Evolutionary conservation across 1,140 invertebrate genomes (phyloP).

Genomic region (Rhopalosiphum padi): DNA sequence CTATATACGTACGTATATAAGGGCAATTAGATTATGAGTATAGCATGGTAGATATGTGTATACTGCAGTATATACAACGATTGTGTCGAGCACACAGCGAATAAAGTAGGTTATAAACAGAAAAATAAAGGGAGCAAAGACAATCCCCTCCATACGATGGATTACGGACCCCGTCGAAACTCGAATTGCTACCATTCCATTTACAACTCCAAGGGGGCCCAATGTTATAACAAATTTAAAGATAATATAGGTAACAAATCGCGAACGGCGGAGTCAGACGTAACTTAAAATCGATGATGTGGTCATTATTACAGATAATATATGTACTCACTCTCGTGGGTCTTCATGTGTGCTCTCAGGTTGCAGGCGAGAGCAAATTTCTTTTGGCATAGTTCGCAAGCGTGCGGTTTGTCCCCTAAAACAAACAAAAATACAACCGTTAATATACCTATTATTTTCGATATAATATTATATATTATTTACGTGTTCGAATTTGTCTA

Average conservation of each 20-base stretch:
- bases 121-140: background rate
- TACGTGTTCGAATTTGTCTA: background rate
- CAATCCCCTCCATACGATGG: background rate
- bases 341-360: conserved; percentile 77
- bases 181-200: background rate
- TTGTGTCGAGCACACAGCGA: background rate
- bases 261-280: background rate
- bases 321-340: conserved; percentile 67
- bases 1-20: background rate
- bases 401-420: conserved; percentile 78
- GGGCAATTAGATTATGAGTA: background rate
- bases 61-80: background rate
- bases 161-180: background rate
- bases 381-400: conserved; percentile 76
- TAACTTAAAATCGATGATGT: background rate
- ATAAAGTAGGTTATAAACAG: background rate
- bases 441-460: background rate
- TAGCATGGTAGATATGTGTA: background rate
- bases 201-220: background rate
- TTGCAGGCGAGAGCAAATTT: conserved; percentile 79
- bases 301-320: background rate
- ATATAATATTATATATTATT: background rate
- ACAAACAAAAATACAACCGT: conserved; percentile 51
- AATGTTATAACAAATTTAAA: background rate
- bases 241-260: background rate